Percentiles rank a stretch among this genome's conserved stretches.
phyloP scores from a whole-genome alignment of 2,888 invertebrate species.

The Phalangium opilio region DNA sequence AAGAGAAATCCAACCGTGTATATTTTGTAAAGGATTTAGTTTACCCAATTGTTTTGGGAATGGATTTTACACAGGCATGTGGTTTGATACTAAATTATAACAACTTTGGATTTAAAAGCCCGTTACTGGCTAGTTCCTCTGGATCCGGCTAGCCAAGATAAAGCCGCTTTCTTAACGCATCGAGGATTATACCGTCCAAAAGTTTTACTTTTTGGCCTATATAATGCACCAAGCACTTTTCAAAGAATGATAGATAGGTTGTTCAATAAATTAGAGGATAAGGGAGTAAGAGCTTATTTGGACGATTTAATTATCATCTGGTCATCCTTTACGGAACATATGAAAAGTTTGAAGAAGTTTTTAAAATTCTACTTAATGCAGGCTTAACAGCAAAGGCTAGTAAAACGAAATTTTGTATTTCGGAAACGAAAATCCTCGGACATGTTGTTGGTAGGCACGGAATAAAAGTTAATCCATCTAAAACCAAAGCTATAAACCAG shows the following conservation, averaged over 20 bases:
- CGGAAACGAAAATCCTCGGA: slow-evolving; percentile 10
- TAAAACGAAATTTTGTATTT: slow-evolving; percentile 8
- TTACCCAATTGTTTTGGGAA: neutral
- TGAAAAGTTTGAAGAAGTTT: too few species aligned
- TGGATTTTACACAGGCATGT: slow-evolving; percentile 10
- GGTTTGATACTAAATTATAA: slow-evolving; percentile 1
- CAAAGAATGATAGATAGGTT: slow-evolving; percentile 11
- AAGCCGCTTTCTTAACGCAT: slow-evolving; percentile 18
- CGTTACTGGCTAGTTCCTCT: slow-evolving; percentile 18
- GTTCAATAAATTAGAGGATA: neutral
- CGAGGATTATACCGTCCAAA: slow-evolving; percentile 10
- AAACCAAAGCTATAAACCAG: slow-evolving; percentile 1
- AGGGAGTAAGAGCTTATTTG: too few species aligned
- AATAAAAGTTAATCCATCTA: slow-evolving; percentile 2
- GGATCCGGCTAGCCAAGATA: slow-evolving; percentile 7
- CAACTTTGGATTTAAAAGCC: slow-evolving; percentile 11
- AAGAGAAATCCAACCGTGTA: neutral
- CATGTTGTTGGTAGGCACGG: slow-evolving; percentile 8
- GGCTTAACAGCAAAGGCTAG: too few species aligned
- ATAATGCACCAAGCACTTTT: slow-evolving; percentile 13
- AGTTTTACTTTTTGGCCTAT: slow-evolving; percentile 15
- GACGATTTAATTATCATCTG: too few species aligned
- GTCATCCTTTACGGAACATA: too few species aligned
- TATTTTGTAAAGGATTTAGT: slow-evolving; percentile 5
- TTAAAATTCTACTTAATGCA: too few species aligned